phyloP scores from a whole-genome alignment of 2,888 invertebrate species.

The Rutpela maculata region DNA sequence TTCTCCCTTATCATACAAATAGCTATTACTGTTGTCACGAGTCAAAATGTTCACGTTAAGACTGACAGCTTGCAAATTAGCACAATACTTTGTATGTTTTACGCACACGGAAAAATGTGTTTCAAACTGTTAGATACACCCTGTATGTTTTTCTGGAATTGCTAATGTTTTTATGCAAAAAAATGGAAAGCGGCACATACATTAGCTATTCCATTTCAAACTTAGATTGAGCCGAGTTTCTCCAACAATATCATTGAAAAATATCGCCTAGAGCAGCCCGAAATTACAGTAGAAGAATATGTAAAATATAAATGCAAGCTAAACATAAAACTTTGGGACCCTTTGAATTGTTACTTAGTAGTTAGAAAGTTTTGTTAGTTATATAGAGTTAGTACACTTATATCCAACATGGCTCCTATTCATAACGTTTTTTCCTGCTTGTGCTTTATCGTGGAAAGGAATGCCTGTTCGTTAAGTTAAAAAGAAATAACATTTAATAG shows the following conservation, averaged over 20 bases:
- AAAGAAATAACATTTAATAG: neutral
- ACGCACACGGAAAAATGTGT: too few relatives aligned
- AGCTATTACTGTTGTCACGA: too few relatives aligned
- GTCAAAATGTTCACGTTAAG: too few relatives aligned
- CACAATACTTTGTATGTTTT: too few relatives aligned
- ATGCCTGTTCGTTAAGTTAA: constrained; percentile 15
- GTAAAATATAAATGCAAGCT: constrained; percentile 18
- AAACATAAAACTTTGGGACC: constrained; percentile 27
- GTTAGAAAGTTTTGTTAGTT: constrained; percentile 13
- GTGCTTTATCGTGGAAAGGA: neutral
- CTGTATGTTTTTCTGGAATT: neutral
- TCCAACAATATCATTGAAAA: neutral
- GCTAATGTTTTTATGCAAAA: neutral
- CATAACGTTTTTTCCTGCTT: neutral
- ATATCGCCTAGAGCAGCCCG: constrained; percentile 11
- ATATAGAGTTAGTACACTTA: constrained; percentile 5
- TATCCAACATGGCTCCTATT: neutral
- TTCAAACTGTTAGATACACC: neutral
- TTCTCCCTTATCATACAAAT: too few relatives aligned
- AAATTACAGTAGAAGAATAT: constrained; percentile 5
- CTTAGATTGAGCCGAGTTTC: neutral
- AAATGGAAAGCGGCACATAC: neutral
- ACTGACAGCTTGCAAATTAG: too few relatives aligned
- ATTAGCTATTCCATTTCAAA: neutral
- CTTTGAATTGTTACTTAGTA: constrained; percentile 16